Conservation (phyloP, 2,113 vertebrate genomes). For the Callopanchax toddi region DNA sequence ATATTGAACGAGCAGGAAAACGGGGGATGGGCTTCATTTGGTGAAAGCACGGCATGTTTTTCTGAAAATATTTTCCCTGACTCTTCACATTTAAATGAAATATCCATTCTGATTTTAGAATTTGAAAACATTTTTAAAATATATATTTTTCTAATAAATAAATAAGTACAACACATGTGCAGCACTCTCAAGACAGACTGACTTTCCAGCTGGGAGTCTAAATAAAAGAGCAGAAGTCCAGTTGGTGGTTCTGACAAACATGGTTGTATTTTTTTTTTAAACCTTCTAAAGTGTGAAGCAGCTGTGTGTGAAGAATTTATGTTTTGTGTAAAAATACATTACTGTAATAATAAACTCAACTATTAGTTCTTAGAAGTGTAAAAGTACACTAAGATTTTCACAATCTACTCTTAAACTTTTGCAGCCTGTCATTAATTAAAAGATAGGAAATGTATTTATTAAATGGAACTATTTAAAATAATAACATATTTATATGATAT, state of each 20-base stretch:
- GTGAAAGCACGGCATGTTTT: conserved; percentile 24
- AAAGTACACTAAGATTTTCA: no score
- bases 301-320: not conserved
- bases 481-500: no score
- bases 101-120: no score
- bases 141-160: conserved; percentile 10
- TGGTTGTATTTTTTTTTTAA: not conserved
- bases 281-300: not conserved
- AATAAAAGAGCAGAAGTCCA: conserved; percentile 60
- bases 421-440: no score
- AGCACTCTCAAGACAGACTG: conserved; percentile 36
- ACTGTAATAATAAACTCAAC: no score
- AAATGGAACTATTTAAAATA: no score
- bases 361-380: no score
- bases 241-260: conserved; percentile 35
- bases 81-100: not conserved
- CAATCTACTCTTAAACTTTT: no score
- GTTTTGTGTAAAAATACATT: no score
- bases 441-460: no score
- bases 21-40: conserved; percentile 20
- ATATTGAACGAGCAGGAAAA: conserved; percentile 35
- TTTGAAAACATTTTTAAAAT: no score
- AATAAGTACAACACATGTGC: conserved; percentile 51
- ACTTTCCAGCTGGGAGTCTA: conserved; percentile 61
- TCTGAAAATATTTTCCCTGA: not conserved